These are phyloP conservation scores for Caradrina clavipalpis DNA, from an alignment of 2,888 invertebrate species.

Conservation along the genomic window DNA sequence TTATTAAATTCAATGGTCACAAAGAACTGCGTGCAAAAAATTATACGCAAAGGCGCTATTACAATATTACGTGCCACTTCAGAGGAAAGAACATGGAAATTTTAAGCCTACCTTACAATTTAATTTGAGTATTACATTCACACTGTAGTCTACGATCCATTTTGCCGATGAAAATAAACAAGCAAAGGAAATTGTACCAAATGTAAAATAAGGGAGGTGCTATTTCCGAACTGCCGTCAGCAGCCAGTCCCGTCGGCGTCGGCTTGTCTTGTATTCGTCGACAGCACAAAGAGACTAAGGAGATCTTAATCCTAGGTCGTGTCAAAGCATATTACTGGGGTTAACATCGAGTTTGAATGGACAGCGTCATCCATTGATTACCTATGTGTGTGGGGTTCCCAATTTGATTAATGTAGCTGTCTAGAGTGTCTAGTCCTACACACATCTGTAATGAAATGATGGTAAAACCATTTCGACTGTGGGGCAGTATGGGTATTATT, in stretches of 20 bases:
- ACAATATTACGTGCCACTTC: slow-evolving; percentile 24
- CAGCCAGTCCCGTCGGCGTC: background rate
- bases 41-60: slow-evolving; percentile 27
- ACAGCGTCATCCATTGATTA: background rate
- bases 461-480: background rate
- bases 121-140: slow-evolving; percentile 2
- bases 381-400: too few species aligned
- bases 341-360: background rate
- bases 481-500: background rate
- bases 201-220: background rate
- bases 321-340: slow-evolving; percentile 3
- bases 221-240: background rate
- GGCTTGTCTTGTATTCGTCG: background rate
- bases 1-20: slow-evolving; percentile 38
- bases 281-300: background rate
- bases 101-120: background rate
- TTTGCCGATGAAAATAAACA: background rate
- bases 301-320: slow-evolving; percentile 5
- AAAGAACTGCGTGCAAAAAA: slow-evolving; percentile 27
- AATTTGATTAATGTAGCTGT: background rate
- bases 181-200: background rate
- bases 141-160: background rate
- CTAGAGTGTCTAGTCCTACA: background rate
- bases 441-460: background rate
- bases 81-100: slow-evolving; percentile 4